phyloP scores from a whole-genome alignment of 2,113 vertebrate species.

The Cepphus grylle region DNA sequence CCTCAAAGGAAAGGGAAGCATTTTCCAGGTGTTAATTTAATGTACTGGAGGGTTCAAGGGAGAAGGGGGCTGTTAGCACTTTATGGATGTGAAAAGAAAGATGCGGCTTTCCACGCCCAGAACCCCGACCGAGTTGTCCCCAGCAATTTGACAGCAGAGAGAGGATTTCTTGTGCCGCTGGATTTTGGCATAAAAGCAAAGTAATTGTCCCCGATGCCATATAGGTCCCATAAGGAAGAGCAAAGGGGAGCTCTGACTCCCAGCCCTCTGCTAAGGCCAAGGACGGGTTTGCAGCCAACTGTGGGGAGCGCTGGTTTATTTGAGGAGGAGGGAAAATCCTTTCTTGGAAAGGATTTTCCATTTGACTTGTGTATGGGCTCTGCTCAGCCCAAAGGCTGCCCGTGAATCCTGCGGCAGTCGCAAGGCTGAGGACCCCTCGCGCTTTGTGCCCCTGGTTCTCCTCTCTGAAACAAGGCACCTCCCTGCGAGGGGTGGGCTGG shows the following conservation, averaged over 20 bases:
- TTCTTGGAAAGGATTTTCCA: background rate
- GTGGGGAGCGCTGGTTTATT: background rate
- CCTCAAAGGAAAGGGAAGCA: background rate
- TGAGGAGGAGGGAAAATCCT: background rate
- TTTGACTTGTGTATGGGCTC: background rate
- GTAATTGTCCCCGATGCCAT: background rate
- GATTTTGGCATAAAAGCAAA: background rate
- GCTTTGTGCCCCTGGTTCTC: background rate
- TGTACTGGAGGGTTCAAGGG: background rate
- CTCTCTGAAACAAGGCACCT: fast-evolving
- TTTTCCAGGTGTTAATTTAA: background rate
- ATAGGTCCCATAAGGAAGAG: background rate
- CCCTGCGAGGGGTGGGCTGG: background rate
- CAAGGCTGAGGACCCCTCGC: fast-evolving
- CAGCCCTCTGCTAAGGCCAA: background rate
- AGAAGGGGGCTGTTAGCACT: background rate
- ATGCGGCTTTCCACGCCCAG: fast-evolving
- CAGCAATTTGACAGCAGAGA: background rate
- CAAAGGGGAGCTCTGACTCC: background rate
- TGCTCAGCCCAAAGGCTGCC: background rate
- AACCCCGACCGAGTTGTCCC: background rate
- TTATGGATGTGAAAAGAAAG: background rate
- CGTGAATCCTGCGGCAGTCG: background rate
- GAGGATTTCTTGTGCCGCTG: background rate
- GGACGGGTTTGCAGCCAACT: background rate